phyloP scores from a whole-genome alignment of 1,140 invertebrate genomes.

The Dendroctonus ponderosae region DNA sequence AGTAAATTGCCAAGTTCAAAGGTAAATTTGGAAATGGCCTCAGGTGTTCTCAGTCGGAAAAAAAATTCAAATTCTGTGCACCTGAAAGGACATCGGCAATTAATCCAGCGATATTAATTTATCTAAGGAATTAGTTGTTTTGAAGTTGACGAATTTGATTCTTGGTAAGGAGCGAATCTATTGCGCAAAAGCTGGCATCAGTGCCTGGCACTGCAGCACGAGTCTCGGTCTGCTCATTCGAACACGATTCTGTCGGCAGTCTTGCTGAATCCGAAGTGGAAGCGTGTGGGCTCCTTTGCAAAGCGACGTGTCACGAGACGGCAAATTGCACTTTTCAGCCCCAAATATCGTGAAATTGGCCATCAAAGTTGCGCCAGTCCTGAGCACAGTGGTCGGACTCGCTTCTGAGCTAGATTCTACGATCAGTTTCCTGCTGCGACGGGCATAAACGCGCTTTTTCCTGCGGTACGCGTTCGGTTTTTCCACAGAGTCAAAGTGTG shows the following conservation, averaged over 20 bases:
- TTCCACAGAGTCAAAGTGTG: slow-evolving; percentile 16
- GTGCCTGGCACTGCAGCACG: slow-evolving; percentile 27
- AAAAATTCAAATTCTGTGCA: too few relatives aligned
- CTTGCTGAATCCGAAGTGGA: slow-evolving; percentile 19
- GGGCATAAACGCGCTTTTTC: not conserved
- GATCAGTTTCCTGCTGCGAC: not conserved
- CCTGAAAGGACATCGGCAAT: too few relatives aligned
- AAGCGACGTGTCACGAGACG: slow-evolving; percentile 25
- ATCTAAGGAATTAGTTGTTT: too few relatives aligned
- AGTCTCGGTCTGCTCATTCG: slow-evolving; percentile 20
- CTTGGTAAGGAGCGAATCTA: not conserved
- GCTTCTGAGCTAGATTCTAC: not conserved
- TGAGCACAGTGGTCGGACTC: not conserved
- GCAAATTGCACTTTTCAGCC: slow-evolving; percentile 24
- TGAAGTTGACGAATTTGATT: too few relatives aligned
- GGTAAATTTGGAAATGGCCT: too few relatives aligned
- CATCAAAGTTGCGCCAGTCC: not conserved
- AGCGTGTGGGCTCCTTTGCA: slow-evolving; percentile 9
- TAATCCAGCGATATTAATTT: too few relatives aligned
- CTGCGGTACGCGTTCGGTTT: slow-evolving; percentile 4
- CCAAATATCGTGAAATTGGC: slow-evolving; percentile 1
- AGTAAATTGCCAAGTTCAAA: too few relatives aligned
- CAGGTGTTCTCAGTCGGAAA: too few relatives aligned
- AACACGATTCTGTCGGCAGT: slow-evolving; percentile 11
- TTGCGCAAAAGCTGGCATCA: slow-evolving; percentile 15